These are phyloP conservation scores for Drosophila tani DNA, from an alignment of 1,140 invertebrate genomes.

Conservation along the genomic window DNA sequence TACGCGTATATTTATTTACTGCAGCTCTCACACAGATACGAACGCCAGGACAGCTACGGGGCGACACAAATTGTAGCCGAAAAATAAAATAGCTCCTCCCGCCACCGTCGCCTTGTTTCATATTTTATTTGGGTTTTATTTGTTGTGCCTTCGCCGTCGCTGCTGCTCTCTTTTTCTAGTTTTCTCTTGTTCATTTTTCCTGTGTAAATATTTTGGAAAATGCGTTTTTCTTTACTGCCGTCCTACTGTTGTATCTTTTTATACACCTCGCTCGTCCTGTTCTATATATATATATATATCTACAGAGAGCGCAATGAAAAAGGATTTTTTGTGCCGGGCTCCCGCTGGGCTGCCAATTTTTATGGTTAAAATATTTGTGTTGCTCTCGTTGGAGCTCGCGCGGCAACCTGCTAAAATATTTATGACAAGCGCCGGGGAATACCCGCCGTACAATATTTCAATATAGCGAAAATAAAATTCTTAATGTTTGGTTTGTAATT, in stretches of 20 bases:
- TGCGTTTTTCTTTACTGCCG: conserved; percentile 72
- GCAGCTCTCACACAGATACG: conserved; percentile 64
- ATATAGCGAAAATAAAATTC: conserved; percentile 52
- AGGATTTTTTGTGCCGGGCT: conserved; percentile 61
- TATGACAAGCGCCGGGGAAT: conserved; percentile 67
- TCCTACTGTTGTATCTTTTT: conserved; percentile 40
- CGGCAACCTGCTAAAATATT: conserved; percentile 72
- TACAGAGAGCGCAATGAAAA: conserved; percentile 58
- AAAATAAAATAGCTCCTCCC: conserved; percentile 74
- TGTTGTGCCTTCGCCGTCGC: conserved; percentile 13
- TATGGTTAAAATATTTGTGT: conserved; percentile 63
- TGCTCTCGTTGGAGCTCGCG: conserved; percentile 34
- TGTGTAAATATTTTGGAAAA: conserved; percentile 74
- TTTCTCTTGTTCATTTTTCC: conserved; percentile 49
- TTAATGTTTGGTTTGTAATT: conserved; percentile 62
- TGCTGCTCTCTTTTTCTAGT: conserved; percentile 33
- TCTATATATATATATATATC: neutral
- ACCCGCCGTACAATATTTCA: conserved; percentile 64
- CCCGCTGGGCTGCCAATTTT: conserved; percentile 71
- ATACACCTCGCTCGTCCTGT: conserved; percentile 13
- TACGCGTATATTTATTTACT: conserved; percentile 83
- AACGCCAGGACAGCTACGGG: conserved; percentile 42
- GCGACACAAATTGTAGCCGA: conserved; percentile 77
- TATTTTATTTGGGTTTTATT: conserved; percentile 45
- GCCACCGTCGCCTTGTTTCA: conserved; percentile 34